Percentiles rank a stretch among this genome's conserved stretches.
These are phyloP conservation scores for Pemphigus obesinymphae DNA, from an alignment of 1,140 invertebrate species.

Conservation along the genomic window DNA sequence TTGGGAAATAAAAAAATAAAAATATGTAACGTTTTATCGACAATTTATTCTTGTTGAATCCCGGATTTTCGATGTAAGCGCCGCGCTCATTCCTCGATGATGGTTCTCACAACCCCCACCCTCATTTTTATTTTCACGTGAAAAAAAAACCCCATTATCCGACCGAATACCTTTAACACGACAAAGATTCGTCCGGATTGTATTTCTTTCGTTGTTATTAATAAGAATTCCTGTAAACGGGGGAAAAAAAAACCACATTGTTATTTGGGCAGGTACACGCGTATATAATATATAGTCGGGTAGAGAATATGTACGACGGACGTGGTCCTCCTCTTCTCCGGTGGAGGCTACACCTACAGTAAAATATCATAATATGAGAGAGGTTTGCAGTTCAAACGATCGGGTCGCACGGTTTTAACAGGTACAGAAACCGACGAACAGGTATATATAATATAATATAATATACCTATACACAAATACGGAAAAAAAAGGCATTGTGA, in stretches of 20 bases:
- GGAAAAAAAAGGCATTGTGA: conserved; percentile 28
- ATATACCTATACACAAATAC: neutral
- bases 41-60: too few relatives aligned
- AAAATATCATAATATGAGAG: neutral
- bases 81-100: too few relatives aligned
- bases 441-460: too few relatives aligned
- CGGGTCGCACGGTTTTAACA: conserved; percentile 33
- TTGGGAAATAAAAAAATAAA: too few relatives aligned
- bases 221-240: conserved; percentile 9
- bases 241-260: neutral
- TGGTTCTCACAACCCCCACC: neutral
- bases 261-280: neutral
- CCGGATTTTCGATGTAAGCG: neutral
- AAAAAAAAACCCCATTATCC: conserved; percentile 14
- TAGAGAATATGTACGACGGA: neutral
- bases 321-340: neutral
- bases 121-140: neutral
- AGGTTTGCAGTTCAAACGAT: conserved; percentile 18
- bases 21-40: too few relatives aligned
- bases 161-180: neutral
- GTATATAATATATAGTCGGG: neutral
- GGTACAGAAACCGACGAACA: conserved; percentile 16
- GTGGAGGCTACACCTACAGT: neutral
- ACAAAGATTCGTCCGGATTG: neutral
- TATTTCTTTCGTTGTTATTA: neutral